Evolutionary conservation across 2,113 vertebrate genomes (phyloP).

Genomic region (Merops nubicus): DNA sequence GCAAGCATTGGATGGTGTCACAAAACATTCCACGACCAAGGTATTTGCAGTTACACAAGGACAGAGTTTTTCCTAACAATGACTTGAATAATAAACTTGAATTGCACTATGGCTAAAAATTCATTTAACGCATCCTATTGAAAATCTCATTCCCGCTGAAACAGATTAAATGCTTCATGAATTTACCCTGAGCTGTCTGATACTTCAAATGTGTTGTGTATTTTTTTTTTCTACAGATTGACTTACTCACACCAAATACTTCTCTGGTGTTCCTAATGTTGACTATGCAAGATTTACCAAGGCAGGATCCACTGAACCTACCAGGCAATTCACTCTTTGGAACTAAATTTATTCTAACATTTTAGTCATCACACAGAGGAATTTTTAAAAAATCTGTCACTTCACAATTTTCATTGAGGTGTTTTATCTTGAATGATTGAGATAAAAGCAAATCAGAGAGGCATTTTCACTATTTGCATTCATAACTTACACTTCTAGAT

Average conservation of each 20-base stretch:
- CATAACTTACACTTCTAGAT: neutral
- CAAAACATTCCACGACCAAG: neutral
- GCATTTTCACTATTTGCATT: neutral
- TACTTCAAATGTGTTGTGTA: neutral
- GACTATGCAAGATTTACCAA: neutral
- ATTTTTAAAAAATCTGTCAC: neutral
- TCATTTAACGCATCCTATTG: neutral
- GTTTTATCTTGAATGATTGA: neutral
- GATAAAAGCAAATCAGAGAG: neutral
- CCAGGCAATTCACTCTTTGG: neutral
- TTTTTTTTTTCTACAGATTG: neutral
- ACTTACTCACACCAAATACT: neutral
- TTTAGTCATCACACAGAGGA: neutral
- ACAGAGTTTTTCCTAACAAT: neutral
- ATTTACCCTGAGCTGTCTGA: neutral
- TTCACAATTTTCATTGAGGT: neutral
- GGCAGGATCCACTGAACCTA: neutral
- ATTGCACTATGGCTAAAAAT: neutral
- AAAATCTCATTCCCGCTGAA: neutral
- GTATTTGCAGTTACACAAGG: neutral
- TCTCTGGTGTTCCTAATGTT: neutral
- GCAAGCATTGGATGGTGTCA: neutral
- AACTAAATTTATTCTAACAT: neutral
- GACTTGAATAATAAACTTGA: neutral
- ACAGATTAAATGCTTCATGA: neutral